Conservation (phyloP, 2,888 invertebrate genomes). For the Diaprepes abbreviatus region DNA sequence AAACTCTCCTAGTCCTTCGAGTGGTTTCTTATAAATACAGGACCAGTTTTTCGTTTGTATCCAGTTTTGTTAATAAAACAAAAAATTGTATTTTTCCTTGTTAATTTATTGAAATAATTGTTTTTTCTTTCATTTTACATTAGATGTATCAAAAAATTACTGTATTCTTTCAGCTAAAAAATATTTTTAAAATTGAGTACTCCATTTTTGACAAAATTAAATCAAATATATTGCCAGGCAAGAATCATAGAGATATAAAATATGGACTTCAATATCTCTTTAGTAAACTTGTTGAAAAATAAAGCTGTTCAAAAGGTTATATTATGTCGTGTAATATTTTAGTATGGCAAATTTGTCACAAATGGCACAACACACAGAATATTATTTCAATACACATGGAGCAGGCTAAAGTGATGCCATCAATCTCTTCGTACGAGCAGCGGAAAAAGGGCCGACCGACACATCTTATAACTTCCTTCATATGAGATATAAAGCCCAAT, state of each 20-base stretch:
- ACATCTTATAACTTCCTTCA: constrained; percentile 65
- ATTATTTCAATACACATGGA: constrained; percentile 64
- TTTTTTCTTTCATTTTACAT: no score
- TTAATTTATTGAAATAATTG: no score
- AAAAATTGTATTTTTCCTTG: no score
- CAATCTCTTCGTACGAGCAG: constrained; percentile 60
- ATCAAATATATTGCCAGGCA: no score
- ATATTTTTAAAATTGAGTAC: no score
- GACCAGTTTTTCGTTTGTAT: no score
- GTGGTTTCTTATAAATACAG: no score
- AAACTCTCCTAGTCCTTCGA: no score
- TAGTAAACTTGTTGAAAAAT: constrained; percentile 26
- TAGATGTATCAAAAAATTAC: no score
- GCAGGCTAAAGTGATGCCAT: constrained; percentile 63
- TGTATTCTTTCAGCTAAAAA: no score
- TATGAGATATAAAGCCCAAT: constrained; percentile 59
- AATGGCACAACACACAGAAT: constrained; percentile 59
- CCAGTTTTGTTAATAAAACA: no score
- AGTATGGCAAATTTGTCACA: constrained; percentile 56
- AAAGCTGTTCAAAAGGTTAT: constrained; percentile 26
- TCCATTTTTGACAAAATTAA: no score
- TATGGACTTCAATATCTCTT: constrained; percentile 18
- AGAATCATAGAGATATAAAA: not conserved
- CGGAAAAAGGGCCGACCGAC: constrained; percentile 57
- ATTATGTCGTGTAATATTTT: constrained; percentile 47